Conservation (phyloP, 2,797 vertebrate genomes). For the Falco concolor region DNA sequence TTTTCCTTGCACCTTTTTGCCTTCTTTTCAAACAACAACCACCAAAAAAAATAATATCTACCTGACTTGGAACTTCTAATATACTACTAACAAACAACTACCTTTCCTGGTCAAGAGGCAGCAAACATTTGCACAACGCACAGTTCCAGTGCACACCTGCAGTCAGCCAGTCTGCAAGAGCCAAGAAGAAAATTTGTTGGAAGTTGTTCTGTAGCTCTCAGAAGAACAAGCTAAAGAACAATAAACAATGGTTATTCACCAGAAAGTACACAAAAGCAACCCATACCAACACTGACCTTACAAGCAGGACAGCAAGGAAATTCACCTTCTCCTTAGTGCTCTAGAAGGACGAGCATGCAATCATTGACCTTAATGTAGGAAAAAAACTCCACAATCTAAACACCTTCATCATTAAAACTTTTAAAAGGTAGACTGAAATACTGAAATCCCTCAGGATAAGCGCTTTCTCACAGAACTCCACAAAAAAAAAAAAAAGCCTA, state of each 20-base stretch:
- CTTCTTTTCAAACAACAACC: background rate
- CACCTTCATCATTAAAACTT: background rate
- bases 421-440: background rate
- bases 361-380: background rate
- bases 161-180: background rate
- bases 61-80: background rate
- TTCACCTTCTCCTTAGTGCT: background rate
- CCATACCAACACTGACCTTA: background rate
- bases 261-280: background rate
- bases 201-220: background rate
- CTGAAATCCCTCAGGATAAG: background rate
- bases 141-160: background rate
- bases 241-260: slow-evolving; percentile 36
- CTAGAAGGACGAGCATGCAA: background rate
- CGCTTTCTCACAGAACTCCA: background rate
- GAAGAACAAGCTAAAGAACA: slow-evolving; percentile 33
- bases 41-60: background rate
- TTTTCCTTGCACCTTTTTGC: background rate
- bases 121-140: background rate
- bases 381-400: background rate
- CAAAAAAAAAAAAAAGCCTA: background rate
- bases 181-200: background rate
- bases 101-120: background rate
- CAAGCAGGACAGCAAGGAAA: background rate
- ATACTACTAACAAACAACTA: background rate